Percentiles rank a stretch among this genome's conserved stretches.
Conservation (phyloP, 2,888 invertebrate genomes). For the Mythimna impura region DNA sequence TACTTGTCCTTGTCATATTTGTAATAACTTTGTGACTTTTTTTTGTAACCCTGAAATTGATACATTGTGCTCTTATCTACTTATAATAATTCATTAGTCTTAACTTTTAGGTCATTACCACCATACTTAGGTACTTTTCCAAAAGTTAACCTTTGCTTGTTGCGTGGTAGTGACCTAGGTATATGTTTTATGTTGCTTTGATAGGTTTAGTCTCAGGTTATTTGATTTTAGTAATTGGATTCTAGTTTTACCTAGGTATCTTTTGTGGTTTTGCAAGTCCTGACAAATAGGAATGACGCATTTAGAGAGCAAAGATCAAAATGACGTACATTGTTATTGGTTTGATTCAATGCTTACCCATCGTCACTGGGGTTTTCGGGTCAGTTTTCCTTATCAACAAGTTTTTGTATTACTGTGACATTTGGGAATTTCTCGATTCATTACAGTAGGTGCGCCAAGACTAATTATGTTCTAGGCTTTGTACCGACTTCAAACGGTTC, state of each 20-base stretch:
- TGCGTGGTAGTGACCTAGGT: not conserved
- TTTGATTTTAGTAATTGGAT: slow-evolving; percentile 10
- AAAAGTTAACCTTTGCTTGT: not conserved
- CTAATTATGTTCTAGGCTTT: not conserved
- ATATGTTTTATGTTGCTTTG: slow-evolving; percentile 9
- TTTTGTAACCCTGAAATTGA: slow-evolving; percentile 36
- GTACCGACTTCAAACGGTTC: not conserved
- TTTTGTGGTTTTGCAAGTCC: slow-evolving; percentile 16
- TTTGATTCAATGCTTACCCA: not conserved
- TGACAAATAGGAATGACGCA: slow-evolving; percentile 28
- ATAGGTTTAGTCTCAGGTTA: not conserved
- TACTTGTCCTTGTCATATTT: slow-evolving; percentile 36
- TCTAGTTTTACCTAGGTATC: slow-evolving; percentile 2
- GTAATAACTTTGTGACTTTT: slow-evolving; percentile 22
- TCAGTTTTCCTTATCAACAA: slow-evolving; percentile 34
- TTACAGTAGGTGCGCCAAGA: not conserved
- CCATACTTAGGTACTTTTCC: not conserved
- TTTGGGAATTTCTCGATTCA: not conserved
- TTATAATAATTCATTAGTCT: slow-evolving; percentile 1
- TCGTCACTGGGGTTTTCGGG: not conserved
- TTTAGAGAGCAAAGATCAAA: slow-evolving; percentile 10
- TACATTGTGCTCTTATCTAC: not conserved
- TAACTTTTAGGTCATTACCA: slow-evolving; percentile 3
- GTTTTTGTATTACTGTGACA: not conserved
- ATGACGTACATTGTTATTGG: slow-evolving; percentile 17